Evolutionary conservation across 2,797 vertebrate genomes (phyloP).

Genomic region (Hybognathus amarus): DNA sequence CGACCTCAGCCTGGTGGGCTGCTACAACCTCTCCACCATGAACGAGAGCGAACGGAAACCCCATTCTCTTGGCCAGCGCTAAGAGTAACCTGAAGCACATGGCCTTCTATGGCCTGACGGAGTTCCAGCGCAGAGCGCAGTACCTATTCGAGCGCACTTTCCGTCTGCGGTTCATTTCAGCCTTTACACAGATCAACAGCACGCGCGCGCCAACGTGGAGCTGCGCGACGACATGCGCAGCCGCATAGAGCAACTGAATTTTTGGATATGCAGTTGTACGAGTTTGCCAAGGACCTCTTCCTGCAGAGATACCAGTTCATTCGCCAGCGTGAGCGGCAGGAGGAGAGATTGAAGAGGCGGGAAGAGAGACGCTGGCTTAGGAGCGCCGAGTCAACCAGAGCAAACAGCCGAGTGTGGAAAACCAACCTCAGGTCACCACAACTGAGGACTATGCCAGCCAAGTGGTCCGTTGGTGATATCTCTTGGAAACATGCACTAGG

Average conservation of each 20-base stretch:
- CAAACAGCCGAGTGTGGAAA: conserved; percentile 69
- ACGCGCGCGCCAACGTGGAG: conserved; percentile 96
- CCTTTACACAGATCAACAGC: conserved; percentile 96
- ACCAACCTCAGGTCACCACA: conserved; percentile 74
- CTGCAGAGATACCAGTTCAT: conserved; percentile 94
- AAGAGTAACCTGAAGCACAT: conserved; percentile 98
- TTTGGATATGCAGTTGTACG: conserved; percentile 94
- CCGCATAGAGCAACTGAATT: conserved; percentile 93
- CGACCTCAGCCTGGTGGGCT: conserved; percentile 95
- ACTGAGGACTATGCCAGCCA: conserved; percentile 98
- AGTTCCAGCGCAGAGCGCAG: conserved; percentile 98
- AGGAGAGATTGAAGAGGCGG: conserved; percentile 87
- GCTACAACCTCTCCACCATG: conserved; percentile 92
- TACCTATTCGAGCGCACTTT: conserved; percentile 99
- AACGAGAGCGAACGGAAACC: conserved; percentile 90
- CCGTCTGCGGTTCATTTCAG: conserved; percentile 93
- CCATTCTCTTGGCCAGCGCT: conserved; percentile 91
- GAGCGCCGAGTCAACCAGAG: conserved; percentile 81
- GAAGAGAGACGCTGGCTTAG: conserved; percentile 87
- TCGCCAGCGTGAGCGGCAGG: conserved; percentile 88
- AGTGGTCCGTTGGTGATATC: conserved; percentile 91
- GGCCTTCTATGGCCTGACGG: conserved; percentile 97
- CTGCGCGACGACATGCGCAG: conserved; percentile 84
- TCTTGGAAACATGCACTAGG: not conserved
- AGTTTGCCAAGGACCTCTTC: conserved; percentile 95